These are phyloP conservation scores for Hirudo medicinalis DNA, from an alignment of 1,140 invertebrate genomes.

Conservation along the genomic window DNA sequence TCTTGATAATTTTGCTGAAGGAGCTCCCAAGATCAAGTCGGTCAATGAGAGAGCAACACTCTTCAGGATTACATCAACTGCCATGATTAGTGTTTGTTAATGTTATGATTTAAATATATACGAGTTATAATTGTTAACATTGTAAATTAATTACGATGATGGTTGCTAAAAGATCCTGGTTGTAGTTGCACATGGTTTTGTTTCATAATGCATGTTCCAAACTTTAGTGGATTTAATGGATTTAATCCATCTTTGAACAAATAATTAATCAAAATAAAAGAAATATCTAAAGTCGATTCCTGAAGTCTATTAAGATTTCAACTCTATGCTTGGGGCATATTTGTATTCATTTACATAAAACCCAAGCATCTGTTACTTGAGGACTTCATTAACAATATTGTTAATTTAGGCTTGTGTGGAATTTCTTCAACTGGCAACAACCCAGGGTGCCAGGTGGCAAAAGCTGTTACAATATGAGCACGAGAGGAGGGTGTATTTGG, in stretches of 20 bases:
- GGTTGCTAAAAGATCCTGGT: no score
- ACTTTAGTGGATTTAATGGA: no score
- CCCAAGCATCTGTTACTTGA: neutral
- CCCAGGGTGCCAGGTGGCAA: slow-evolving; percentile 75
- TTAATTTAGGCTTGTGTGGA: slow-evolving; percentile 64
- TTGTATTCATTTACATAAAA: neutral
- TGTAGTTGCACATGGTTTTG: no score
- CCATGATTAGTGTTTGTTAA: slow-evolving; percentile 81
- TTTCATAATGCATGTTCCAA: no score
- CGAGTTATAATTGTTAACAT: no score
- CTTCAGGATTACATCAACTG: slow-evolving; percentile 81
- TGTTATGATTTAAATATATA: neutral
- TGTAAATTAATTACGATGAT: no score
- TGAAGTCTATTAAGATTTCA: no score
- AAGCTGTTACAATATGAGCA: slow-evolving; percentile 82
- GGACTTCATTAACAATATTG: neutral
- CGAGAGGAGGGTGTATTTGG: slow-evolving; percentile 78
- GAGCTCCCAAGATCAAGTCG: slow-evolving; percentile 54
- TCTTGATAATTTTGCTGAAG: slow-evolving; percentile 49
- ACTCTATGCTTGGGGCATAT: neutral
- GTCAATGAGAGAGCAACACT: slow-evolving; percentile 78
- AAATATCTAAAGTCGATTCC: no score
- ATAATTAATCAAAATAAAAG: no score
- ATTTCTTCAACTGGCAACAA: slow-evolving; percentile 70
- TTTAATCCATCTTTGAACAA: no score